phyloP scores from a whole-genome alignment of 2,797 vertebrate genomes.

The Craterocephalus amniculus region DNA sequence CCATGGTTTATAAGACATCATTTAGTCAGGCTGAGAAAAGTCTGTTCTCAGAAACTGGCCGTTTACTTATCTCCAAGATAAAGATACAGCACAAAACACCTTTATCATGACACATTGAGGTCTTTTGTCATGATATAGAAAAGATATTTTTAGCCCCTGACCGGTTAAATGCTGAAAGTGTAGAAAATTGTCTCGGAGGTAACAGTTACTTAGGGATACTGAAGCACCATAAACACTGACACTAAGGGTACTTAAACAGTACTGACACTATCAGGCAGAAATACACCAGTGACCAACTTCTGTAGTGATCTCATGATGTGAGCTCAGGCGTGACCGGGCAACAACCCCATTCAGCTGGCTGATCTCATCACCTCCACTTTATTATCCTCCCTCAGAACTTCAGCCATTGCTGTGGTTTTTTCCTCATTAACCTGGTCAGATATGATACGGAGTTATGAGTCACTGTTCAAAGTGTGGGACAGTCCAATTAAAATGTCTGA shows the following conservation, averaged over 20 bases:
- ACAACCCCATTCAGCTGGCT: too few relatives aligned
- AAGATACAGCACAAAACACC: too few relatives aligned
- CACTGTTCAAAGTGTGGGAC: too few relatives aligned
- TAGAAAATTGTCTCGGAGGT: not conserved
- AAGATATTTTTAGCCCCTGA: not conserved
- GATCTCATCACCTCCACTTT: too few relatives aligned
- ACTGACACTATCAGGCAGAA: too few relatives aligned
- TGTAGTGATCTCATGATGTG: too few relatives aligned
- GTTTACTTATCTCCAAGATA: not conserved
- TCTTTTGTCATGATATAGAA: not conserved
- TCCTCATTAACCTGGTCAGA: too few relatives aligned
- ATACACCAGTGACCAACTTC: not conserved
- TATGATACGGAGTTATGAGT: too few relatives aligned
- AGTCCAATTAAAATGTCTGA: too few relatives aligned
- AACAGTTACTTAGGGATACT: not conserved
- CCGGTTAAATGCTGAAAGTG: not conserved
- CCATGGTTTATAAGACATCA: not conserved
- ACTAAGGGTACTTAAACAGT: not conserved
- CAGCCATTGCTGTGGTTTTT: too few relatives aligned
- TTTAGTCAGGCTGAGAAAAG: not conserved
- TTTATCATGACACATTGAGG: not conserved
- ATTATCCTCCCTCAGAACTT: too few relatives aligned
- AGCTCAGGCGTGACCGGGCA: too few relatives aligned
- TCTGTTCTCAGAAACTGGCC: not conserved
- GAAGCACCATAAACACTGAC: not conserved